Base-by-base conservation (phyloP, 1,140 invertebrate genomes). In the Pygmarrhopalites habei region DNA sequence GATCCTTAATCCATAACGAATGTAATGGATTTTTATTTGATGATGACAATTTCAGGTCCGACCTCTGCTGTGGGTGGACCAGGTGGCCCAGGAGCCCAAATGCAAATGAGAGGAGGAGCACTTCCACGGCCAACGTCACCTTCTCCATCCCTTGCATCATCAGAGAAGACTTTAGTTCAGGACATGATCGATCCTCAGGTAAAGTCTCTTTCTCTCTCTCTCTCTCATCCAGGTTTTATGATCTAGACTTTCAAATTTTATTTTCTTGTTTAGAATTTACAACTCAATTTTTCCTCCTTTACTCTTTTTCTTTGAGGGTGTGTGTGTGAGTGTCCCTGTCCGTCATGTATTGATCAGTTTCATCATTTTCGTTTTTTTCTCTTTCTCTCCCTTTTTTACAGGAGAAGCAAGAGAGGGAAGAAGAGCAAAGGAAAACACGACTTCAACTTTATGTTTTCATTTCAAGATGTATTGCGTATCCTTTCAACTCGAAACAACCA, bases 401-500 rank as follows among this genome's bases (percentile, higher is more conserved):
- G 85, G 89, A 89, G 62, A 86, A 86, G 72, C 86, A 88, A 71
- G 91, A 94, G 75, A 82, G 89, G 39, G 87, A 95, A 73, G 92
- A 96, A 78, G 91, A 95, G 74, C 91, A 95, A 73, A 82, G 92
- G 58, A 95, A 96, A 77, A 82, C 86, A 49, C 83, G 90, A 56
- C 85, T 99, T 44, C 96, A 99, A 75, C 78, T 99, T 25, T 99
- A 99, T 77, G 95, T 99, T 59, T 99, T 99, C 78, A 91, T 99
- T 69, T 94, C 94, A 67, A 82, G 96, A 76, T 98, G 95, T 78
- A 87, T 98, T 73, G 92, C 96, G 2, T 99, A 99, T 81, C 95
- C 95, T 7, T 99, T 99, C 79, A 99, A 99, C 79, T 93, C 94
- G 4, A 99, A 99, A 79, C 95, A 99, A 77, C 93, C 95, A 0